Conservation (phyloP, 1,140 invertebrate genomes). For the Melanaphis sacchari region DNA sequence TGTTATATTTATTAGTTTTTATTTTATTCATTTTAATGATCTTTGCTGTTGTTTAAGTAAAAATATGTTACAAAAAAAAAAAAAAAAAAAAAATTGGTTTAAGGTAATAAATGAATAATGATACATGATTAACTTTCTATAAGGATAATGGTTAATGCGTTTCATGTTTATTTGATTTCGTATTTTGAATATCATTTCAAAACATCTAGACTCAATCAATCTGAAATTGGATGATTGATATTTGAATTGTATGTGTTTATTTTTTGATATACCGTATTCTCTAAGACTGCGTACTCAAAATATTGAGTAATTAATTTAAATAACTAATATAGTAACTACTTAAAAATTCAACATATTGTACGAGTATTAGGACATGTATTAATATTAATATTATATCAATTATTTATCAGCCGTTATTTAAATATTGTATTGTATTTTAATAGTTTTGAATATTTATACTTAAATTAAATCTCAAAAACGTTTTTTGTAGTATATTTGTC, state of each 20-base stretch:
- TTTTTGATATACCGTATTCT: not conserved
- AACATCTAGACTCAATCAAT: not conserved
- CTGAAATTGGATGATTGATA: not conserved
- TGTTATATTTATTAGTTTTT: constrained; percentile 9
- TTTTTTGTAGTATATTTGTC: not conserved
- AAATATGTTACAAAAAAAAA: constrained; percentile 6
- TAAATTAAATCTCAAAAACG: not conserved
- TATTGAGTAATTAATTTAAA: not conserved
- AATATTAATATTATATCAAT: too few species aligned
- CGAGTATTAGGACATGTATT: too few species aligned
- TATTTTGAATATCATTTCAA: not conserved
- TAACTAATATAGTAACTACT: not conserved
- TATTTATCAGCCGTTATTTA: not conserved
- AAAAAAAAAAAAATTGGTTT: not conserved
- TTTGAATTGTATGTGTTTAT: not conserved
- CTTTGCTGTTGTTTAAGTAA: not conserved
- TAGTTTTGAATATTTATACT: not conserved
- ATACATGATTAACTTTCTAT: not conserved
- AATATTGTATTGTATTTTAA: not conserved
- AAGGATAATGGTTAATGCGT: not conserved
- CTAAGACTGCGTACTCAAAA: not conserved
- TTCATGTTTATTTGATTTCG: not conserved
- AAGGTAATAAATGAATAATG: constrained; percentile 8
- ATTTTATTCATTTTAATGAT: not conserved
- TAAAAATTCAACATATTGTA: not conserved